These are phyloP conservation scores for Catostomus latipinnis DNA, from an alignment of 2,797 vertebrate genomes.

Conservation along the genomic window DNA sequence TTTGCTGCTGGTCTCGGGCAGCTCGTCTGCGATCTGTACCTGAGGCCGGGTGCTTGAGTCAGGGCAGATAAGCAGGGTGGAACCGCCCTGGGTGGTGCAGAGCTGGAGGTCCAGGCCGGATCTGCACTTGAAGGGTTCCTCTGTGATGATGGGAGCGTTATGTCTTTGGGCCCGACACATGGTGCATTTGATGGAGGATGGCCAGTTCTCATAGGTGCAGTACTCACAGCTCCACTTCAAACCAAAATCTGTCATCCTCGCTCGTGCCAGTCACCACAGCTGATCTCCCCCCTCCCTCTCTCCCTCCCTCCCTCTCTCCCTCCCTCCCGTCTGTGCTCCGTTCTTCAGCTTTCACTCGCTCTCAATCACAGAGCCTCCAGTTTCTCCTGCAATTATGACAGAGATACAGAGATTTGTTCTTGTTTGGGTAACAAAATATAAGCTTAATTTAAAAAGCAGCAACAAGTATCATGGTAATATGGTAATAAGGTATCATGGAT, in stretches of 20 bases:
- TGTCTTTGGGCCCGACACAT: conserved; percentile 95
- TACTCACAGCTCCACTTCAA: conserved; percentile 98
- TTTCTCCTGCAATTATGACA: conserved; percentile 46
- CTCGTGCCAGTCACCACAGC: conserved; percentile 47
- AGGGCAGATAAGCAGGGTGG: conserved; percentile 94
- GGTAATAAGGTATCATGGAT: too few species aligned
- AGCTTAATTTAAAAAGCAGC: too few species aligned
- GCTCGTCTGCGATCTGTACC: conserved; percentile 83
- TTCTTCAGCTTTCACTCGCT: conserved; percentile 39
- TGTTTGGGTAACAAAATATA: too few species aligned
- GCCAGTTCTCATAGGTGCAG: conserved; percentile 98
- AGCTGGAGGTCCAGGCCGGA: conserved; percentile 81
- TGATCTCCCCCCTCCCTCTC: conserved; percentile 52
- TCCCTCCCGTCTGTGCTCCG: conserved; percentile 2
- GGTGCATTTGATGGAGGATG: conserved; percentile 96
- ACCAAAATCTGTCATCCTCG: conserved; percentile 93
- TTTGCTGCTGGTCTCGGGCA: conserved; percentile 86
- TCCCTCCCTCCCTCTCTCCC: background rate
- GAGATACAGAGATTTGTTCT: background rate
- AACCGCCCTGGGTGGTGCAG: conserved; percentile 86
- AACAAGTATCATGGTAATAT: too few species aligned
- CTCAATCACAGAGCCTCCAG: conserved; percentile 46
- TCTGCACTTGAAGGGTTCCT: conserved; percentile 91
- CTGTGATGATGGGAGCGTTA: conserved; percentile 94
- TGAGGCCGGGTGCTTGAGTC: conserved; percentile 97